These are phyloP conservation scores for Protonemura montana DNA, from an alignment of 2,888 invertebrate genomes.

Conservation along the genomic window DNA sequence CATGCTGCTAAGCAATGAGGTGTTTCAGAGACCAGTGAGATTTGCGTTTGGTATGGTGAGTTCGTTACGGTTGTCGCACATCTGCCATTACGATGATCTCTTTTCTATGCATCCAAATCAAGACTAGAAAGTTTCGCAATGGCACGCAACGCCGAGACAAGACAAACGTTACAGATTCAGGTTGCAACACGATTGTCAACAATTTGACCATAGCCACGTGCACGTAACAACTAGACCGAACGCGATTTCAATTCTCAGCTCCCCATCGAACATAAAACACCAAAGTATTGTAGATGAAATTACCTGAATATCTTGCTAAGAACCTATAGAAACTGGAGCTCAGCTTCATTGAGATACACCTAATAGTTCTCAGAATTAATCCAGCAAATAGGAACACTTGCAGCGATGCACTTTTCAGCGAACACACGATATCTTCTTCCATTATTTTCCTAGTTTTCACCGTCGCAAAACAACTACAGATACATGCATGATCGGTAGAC, in stretches of 20 bases:
- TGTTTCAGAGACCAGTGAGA: no score
- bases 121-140: neutral
- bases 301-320: slow-evolving; percentile 69
- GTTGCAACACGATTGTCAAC: neutral
- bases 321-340: slow-evolving; percentile 60
- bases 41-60: no score
- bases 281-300: slow-evolving; percentile 49
- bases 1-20: no score
- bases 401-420: neutral
- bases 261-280: no score
- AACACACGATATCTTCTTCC: neutral
- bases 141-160: neutral
- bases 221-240: no score
- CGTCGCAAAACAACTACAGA: neutral
- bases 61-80: no score
- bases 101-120: neutral
- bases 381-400: neutral
- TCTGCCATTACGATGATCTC: neutral
- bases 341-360: slow-evolving; percentile 52
- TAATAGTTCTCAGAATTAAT: slow-evolving; percentile 42
- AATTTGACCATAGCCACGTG: no score
- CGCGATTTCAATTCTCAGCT: no score
- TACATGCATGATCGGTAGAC: neutral
- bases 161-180: neutral
- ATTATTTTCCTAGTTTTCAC: neutral